phyloP scores from a whole-genome alignment of 2,888 invertebrate genomes.

The Hypsopygia costalis region DNA sequence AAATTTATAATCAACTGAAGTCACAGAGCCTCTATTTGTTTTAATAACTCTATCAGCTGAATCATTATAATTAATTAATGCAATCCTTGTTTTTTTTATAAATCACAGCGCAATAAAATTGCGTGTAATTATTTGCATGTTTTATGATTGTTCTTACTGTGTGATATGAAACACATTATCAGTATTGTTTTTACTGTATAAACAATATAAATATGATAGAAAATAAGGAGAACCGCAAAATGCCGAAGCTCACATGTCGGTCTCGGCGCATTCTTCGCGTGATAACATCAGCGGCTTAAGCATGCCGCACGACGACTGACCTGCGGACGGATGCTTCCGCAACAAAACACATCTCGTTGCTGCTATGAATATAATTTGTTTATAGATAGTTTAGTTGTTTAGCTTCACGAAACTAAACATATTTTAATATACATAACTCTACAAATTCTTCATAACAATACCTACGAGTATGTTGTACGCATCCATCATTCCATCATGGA shows the following conservation, averaged over 20 bases:
- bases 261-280: background rate
- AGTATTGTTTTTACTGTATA: no score
- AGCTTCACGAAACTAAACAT: no score
- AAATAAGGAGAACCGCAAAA: no score
- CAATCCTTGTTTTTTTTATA: background rate
- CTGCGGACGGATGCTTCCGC: constrained; percentile 1
- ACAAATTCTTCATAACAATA: no score
- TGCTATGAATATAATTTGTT: background rate
- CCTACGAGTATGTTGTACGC: no score
- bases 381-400: no score
- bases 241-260: background rate
- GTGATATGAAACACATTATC: no score
- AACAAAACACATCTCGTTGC: background rate
- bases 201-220: no score
- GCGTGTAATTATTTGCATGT: no score
- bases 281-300: constrained; percentile 5
- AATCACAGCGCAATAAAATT: background rate
- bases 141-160: no score
- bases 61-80: background rate
- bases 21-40: constrained; percentile 1
- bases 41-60: background rate
- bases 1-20: constrained; percentile 13
- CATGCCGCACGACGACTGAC: background rate
- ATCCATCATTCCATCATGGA: no score
- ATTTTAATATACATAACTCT: no score